phyloP scores from a whole-genome alignment of 2,113 vertebrate genomes.

The Rhegmatorhina hoffmannsi region DNA sequence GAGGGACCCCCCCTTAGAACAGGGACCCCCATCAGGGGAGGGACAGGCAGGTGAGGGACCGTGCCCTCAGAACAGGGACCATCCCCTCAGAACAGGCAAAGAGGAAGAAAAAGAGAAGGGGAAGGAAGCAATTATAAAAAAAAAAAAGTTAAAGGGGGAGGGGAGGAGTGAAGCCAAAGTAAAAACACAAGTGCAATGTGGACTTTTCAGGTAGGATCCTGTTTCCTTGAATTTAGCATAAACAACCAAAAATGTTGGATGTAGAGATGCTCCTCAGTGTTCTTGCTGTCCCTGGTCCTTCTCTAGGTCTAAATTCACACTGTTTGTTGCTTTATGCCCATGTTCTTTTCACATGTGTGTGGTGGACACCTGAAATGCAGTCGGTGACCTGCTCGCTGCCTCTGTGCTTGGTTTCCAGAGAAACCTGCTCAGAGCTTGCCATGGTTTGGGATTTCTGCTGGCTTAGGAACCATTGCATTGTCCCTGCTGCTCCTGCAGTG shows the following conservation, averaged over 20 bases:
- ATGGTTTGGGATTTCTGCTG: background rate
- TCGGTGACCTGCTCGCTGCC: background rate
- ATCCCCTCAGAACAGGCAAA: background rate
- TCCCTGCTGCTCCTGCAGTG: background rate
- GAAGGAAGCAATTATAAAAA: background rate
- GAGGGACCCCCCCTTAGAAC: no score
- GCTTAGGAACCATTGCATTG: background rate
- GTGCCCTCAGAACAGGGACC: no score
- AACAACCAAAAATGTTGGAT: accelerated
- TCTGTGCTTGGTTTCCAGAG: background rate
- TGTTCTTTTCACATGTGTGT: background rate
- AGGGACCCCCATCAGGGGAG: background rate
- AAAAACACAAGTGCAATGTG: background rate
- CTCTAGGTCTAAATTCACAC: background rate
- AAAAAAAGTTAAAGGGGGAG: background rate
- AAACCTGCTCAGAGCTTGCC: background rate
- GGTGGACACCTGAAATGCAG: background rate
- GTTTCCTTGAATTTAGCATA: accelerated
- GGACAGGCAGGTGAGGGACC: no score
- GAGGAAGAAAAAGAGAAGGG: background rate
- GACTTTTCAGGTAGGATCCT: background rate
- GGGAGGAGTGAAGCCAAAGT: background rate
- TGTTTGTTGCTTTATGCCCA: background rate
- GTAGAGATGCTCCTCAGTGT: background rate
- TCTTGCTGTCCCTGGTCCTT: background rate